Conservation (phyloP, 2,888 invertebrate species). For the Tortricodes alternella region DNA sequence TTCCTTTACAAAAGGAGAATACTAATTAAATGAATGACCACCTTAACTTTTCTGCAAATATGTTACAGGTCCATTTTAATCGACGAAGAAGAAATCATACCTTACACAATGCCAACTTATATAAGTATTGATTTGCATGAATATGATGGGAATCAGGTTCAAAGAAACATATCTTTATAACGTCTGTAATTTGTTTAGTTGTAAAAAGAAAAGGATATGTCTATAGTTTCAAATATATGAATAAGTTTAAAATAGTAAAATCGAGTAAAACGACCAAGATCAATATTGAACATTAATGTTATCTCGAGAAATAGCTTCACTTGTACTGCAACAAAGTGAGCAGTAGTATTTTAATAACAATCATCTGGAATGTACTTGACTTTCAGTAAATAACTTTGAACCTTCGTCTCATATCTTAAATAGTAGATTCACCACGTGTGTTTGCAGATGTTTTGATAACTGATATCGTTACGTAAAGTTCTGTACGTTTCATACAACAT, state of each 20-base stretch:
- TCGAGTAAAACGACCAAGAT: too few relatives aligned
- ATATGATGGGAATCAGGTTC: constrained; percentile 3
- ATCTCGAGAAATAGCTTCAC: background rate
- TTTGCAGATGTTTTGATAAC: background rate
- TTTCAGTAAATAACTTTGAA: background rate
- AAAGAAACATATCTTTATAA: background rate
- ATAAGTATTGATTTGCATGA: constrained; percentile 33
- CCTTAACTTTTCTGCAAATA: constrained; percentile 43
- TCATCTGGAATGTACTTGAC: too few relatives aligned
- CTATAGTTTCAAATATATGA: too few relatives aligned
- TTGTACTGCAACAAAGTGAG: background rate
- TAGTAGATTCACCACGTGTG: background rate
- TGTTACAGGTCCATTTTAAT: constrained; percentile 69
- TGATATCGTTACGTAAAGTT: background rate
- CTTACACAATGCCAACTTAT: constrained; percentile 36
- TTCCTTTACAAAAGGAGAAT: background rate
- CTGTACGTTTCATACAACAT: too few relatives aligned
- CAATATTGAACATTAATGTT: too few relatives aligned
- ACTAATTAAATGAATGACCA: background rate
- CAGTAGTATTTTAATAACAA: too few relatives aligned
- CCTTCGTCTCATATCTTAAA: background rate
- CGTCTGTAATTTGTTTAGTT: background rate
- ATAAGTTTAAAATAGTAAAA: too few relatives aligned
- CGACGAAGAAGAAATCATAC: constrained; percentile 52
- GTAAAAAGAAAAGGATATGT: too few relatives aligned